Evolutionary conservation across 2,888 invertebrate genomes (phyloP).

Genomic region (Drosophila percnosoma): DNA sequence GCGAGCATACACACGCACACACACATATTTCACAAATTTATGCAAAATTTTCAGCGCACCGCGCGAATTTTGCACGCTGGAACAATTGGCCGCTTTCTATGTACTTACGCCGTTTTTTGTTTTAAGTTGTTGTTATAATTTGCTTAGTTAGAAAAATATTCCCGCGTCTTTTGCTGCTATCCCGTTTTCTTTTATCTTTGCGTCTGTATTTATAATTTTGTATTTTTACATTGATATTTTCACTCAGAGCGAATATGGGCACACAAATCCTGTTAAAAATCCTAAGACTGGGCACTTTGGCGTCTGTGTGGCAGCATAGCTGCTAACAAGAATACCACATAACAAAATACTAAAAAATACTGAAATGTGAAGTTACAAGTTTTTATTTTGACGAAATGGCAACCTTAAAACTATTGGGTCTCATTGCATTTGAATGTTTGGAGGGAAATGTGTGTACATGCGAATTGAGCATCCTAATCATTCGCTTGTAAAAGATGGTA

Average conservation of each 20-base stretch:
- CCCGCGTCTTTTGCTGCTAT: slow-evolving; percentile 71
- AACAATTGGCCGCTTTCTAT: slow-evolving; percentile 21
- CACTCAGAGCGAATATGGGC: slow-evolving; percentile 45
- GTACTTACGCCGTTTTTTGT: slow-evolving; percentile 79
- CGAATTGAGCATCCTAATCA: not conserved
- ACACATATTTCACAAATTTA: slow-evolving; percentile 69
- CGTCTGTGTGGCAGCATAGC: slow-evolving; percentile 18
- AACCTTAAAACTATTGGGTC: slow-evolving; percentile 5
- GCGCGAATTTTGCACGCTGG: slow-evolving; percentile 41
- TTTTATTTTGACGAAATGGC: slow-evolving; percentile 26
- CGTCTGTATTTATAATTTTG: slow-evolving; percentile 62
- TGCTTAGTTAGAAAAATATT: slow-evolving; percentile 61
- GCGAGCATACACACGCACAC: slow-evolving; percentile 34
- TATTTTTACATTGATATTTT: slow-evolving; percentile 61
- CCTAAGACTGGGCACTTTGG: slow-evolving; percentile 36
- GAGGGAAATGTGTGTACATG: not conserved
- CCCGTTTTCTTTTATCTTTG: slow-evolving; percentile 64
- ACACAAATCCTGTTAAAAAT: slow-evolving; percentile 47
- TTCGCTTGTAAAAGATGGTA: not conserved
- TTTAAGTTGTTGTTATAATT: slow-evolving; percentile 57
- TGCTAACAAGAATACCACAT: slow-evolving; percentile 6
- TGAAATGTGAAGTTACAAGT: too few species aligned
- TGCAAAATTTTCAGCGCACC: slow-evolving; percentile 67
- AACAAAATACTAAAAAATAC: slow-evolving; percentile 45
- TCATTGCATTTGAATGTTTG: slow-evolving; percentile 6